These are phyloP conservation scores for Nestor notabilis DNA, from an alignment of 2,113 vertebrate genomes.

Conservation along the genomic window DNA sequence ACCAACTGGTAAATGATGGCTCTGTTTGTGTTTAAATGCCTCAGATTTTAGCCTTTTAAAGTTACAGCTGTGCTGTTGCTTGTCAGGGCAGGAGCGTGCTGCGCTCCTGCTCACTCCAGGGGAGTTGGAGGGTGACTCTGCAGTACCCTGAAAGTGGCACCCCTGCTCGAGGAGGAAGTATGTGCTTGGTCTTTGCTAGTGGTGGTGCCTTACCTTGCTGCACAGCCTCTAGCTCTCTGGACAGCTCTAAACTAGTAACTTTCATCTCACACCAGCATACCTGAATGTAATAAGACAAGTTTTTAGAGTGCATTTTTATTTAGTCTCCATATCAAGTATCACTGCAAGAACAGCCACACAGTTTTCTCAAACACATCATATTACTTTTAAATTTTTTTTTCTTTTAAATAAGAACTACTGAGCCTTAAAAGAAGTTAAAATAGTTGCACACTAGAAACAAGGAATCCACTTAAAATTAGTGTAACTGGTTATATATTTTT, in stretches of 20 bases:
- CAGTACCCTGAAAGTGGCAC: fast-evolving
- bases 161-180: fast-evolving
- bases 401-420: background rate
- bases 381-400: background rate
- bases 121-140: background rate
- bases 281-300: fast-evolving
- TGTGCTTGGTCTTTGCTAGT: fast-evolving
- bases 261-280: background rate
- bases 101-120: background rate
- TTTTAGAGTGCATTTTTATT: constrained; percentile 21
- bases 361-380: background rate
- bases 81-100: background rate
- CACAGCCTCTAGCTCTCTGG: fast-evolving
- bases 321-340: background rate
- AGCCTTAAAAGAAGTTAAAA: background rate
- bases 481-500: background rate
- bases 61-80: background rate
- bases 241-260: fast-evolving
- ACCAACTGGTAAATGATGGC: fast-evolving
- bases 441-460: background rate
- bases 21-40: background rate
- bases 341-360: background rate
- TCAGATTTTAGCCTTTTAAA: background rate
- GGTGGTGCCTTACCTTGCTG: no score
- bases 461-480: background rate